phyloP scores from a whole-genome alignment of 1,140 invertebrate genomes.

The Drosophila busckii region DNA sequence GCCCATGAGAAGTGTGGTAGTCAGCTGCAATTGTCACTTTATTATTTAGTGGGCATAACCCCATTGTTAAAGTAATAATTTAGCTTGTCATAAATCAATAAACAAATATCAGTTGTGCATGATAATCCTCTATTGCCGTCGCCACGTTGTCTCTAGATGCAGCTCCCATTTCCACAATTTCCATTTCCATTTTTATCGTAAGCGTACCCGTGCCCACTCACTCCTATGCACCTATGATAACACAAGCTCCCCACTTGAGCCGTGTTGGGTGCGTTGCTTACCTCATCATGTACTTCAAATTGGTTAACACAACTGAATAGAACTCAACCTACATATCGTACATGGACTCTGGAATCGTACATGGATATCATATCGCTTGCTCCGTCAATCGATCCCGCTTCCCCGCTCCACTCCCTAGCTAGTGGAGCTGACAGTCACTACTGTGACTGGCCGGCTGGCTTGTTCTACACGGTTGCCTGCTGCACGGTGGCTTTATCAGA shows the following conservation, averaged over 20 bases:
- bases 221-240: constrained; percentile 44
- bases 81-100: constrained; percentile 53
- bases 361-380: constrained; percentile 70
- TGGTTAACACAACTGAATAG: constrained; percentile 24
- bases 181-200: not conserved
- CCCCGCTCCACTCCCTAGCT: constrained; percentile 4
- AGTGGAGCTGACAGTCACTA: too few species aligned
- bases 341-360: constrained; percentile 43
- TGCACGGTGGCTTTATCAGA: constrained; percentile 78
- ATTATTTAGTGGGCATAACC: too few species aligned
- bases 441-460: constrained; percentile 22
- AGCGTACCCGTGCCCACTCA: constrained; percentile 33
- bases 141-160: constrained; percentile 62
- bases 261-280: constrained; percentile 58
- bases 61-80: constrained; percentile 8
- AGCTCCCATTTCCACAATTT: constrained; percentile 9
- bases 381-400: too few species aligned
- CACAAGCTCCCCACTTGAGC: constrained; percentile 38
- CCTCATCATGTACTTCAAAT: constrained; percentile 73
- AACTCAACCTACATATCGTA: constrained; percentile 43
- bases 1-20: too few species aligned
- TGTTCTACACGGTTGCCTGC: constrained; percentile 60
- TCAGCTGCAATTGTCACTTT: too few species aligned
- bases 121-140: constrained; percentile 44
- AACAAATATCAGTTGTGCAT: constrained; percentile 45